These are phyloP conservation scores for Agrotis puta DNA, from an alignment of 2,888 invertebrate species.

Conservation along the genomic window DNA sequence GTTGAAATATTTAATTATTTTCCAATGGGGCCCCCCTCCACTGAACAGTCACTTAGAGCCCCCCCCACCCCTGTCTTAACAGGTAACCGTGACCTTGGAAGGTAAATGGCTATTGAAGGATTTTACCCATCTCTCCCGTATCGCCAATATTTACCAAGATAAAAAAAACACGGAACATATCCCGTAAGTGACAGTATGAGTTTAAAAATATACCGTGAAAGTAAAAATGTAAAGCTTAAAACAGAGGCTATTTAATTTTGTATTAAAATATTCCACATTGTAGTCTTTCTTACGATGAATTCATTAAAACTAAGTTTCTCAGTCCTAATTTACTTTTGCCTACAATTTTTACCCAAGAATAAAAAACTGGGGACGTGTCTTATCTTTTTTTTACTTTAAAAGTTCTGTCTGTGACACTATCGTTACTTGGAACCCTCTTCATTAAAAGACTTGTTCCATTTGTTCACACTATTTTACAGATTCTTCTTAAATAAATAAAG, in stretches of 20 bases:
- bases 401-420: constrained; percentile 2
- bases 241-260: not conserved
- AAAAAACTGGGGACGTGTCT: constrained; percentile 1
- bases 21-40: no score
- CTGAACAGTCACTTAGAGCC: no score
- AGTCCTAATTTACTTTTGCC: constrained; percentile 12
- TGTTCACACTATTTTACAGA: not conserved
- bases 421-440: constrained; percentile 7
- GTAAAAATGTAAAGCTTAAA: no score
- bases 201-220: no score
- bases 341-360: not conserved
- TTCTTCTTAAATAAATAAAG: not conserved
- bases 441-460: constrained; percentile 11
- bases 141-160: no score
- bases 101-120: no score
- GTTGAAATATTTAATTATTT: no score
- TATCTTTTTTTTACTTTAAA: constrained; percentile 15
- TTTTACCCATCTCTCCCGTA: no score
- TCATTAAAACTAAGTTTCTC: not conserved
- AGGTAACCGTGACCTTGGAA: no score
- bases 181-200: no score
- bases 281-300: not conserved
- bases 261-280: not conserved
- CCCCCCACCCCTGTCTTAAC: no score
- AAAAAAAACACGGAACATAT: no score